These are phyloP conservation scores for Leptocoma aspasia DNA, from an alignment of 2,113 vertebrate genomes.

Conservation along the genomic window DNA sequence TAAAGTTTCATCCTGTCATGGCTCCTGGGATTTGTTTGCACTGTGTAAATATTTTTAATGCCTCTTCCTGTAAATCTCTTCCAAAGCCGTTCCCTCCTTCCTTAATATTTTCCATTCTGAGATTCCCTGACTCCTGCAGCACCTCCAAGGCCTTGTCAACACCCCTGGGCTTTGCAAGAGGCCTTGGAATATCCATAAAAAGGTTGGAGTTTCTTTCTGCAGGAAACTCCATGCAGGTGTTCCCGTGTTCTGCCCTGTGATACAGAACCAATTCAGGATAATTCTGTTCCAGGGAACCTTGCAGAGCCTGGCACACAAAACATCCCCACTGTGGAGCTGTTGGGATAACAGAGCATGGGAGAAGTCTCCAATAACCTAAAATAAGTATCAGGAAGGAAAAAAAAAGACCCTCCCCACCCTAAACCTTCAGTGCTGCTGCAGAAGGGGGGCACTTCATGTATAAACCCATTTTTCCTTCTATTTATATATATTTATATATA, in stretches of 20 bases:
- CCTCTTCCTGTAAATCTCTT: not conserved
- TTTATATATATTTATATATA: not conserved
- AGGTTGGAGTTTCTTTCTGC: not conserved
- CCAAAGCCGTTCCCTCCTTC: not conserved
- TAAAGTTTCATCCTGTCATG: not conserved
- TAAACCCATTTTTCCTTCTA: not conserved
- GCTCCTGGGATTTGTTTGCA: not conserved
- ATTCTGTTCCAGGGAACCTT: not conserved
- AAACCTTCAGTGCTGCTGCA: not conserved
- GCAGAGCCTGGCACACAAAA: not conserved
- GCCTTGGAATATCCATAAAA: not conserved
- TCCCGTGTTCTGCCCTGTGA: rapidly evolving
- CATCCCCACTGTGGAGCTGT: rapidly evolving
- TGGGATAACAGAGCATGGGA: not conserved
- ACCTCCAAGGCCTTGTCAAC: not conserved
- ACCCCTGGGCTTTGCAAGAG: not conserved
- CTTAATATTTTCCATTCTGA: not conserved
- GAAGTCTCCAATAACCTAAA: not conserved
- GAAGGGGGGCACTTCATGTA: not conserved
- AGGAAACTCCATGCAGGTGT: not conserved
- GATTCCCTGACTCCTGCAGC: not conserved
- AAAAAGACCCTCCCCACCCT: not conserved
- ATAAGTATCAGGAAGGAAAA: too few species aligned
- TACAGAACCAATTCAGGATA: not conserved
- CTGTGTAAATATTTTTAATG: not conserved